Percentiles rank a stretch among this genome's conserved stretches.
Conservation (phyloP, 2,888 invertebrate genomes). For the Pheosia gnoma region DNA sequence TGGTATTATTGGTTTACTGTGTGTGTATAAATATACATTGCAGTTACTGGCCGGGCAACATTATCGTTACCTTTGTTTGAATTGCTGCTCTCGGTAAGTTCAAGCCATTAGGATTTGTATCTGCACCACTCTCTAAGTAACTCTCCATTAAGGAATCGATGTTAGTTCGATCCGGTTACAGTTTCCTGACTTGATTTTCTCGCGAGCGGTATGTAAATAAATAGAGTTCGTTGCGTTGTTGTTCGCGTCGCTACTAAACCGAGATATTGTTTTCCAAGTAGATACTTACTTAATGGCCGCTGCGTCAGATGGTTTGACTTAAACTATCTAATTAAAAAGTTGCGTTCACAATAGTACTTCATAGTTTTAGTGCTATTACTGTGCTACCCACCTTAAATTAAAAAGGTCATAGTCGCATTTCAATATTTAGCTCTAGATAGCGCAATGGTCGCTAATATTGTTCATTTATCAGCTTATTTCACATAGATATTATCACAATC, state of each 20-base stretch:
- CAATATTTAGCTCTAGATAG: too few relatives aligned
- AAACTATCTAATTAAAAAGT: slow-evolving; percentile 4
- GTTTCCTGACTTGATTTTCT: slow-evolving; percentile 55
- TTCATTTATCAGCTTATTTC: too few relatives aligned
- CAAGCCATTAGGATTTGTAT: not conserved
- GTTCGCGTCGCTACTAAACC: slow-evolving; percentile 36
- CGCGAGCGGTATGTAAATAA: slow-evolving; percentile 53
- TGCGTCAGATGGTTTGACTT: slow-evolving; percentile 20
- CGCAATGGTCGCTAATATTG: too few relatives aligned
- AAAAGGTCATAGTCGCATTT: too few relatives aligned
- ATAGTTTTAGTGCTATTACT: not conserved
- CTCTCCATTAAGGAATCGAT: slow-evolving; percentile 52
- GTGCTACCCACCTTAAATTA: too few relatives aligned
- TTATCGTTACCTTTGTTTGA: too few relatives aligned
- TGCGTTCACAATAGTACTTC: not conserved
- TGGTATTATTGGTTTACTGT: too few relatives aligned
- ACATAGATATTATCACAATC: too few relatives aligned
- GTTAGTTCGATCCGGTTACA: slow-evolving; percentile 39
- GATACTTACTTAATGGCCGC: slow-evolving; percentile 20
- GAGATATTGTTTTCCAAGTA: slow-evolving; percentile 38
- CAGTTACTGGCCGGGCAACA: too few relatives aligned
- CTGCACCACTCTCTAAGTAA: not conserved
- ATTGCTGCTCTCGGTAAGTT: not conserved
- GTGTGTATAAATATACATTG: too few relatives aligned
- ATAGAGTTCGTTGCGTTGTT: slow-evolving; percentile 48